Evolutionary conservation across 2,797 vertebrate species (phyloP), one percentile per base, ranked within the genome.

Genomic region (Ctenochaetus hawaiiensis): DNA sequence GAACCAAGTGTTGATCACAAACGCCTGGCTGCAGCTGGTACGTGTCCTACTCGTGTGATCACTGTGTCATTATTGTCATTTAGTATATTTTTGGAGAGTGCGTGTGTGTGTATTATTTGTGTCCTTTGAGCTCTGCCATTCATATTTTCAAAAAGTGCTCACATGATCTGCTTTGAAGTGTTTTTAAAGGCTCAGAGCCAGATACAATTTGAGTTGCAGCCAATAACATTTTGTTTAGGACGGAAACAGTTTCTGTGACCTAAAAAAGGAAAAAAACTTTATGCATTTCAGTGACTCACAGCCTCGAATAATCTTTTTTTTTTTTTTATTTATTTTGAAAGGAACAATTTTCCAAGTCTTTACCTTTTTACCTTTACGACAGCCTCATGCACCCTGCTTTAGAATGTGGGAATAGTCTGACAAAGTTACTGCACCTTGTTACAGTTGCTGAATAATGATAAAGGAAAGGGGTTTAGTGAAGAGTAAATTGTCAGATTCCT

Each of bases 1-100:
- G 94, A 98, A 97, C 91, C 97, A 98, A 84, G 96, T 98, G 72
- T 73, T 98, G 93, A 95, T 97, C 87, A 97, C 97, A 63, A 97
- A 98, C 37, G 96, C 96, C 41, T 97, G 97, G 96, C 92, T 97
- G 81, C 96, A 97, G 76, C 91, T 98, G 96, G 97, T 98, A 92
- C 80, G 96, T 95, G 66, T 66, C 65, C 37, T 64, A 56, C 61
- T 49, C 49, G 45, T 65, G 71, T 74, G 56, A 84, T 81, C 47
- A 41, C 53, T 54, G 51, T 18, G 43, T 43, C 39, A 72, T 62
- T 66, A 69, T 67, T 81, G 67, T 68, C 45, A 71, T 52, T 75
- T 54, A 65, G 45, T 65, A 22, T 86, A 80, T 86, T 85, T 82
- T 79, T 77, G 53, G 81, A 82, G 56, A 39, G 62, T 56, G 61